Evolutionary conservation across 2,113 vertebrate genomes (phyloP), one percentile per base, ranked within the genome.

Genomic region (Channa maculata): DNA sequence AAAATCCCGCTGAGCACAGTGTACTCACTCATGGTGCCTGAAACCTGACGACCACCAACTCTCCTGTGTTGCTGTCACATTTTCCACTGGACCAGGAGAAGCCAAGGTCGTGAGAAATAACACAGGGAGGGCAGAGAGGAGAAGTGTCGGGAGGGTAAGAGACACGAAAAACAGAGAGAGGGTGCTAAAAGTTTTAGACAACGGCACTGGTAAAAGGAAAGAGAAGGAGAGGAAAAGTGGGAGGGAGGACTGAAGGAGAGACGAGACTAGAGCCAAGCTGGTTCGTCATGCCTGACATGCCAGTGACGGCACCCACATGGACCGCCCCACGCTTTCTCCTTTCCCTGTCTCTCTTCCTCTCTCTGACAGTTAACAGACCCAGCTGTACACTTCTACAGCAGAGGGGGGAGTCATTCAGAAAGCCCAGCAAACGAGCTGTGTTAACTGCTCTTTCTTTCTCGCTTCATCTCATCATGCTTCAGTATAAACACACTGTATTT

Each of bases 21-120:
- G 89, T 92, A 93, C 89, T 92, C 90, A 94, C 80, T 92, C 92
- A 89, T 95, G 86, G 87, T 94, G 89, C 84, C 89, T 51, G 79
- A 59, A 77, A 88, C 83, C 87, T 67, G 61, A 81, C 84, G 77
- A 86, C 61, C 78, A 75, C 71, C 71, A 39, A 70, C 71, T 72
- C 12, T 71, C 58, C 75, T 67, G 77, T 83, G 82, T 79, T 80
- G 85, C 70, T 71, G 68, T 85, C 88, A 91, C 92, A 85, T 88
- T 83, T 89, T 92, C 89, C 76, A 84, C 86, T 72, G 48, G 63
- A 79, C 85, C 48, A 38, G 74, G 58, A 67, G 24, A 90, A 10
- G 53, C 51, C 57, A 51, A 43, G 11, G 86, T 70, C 38, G n/a
- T 41, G n/a, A 65, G 72, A 75, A 84, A 59, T 14, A 64, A 64